Conservation (phyloP, 2,888 invertebrate genomes). For the Zootermopsis nevadensis region DNA sequence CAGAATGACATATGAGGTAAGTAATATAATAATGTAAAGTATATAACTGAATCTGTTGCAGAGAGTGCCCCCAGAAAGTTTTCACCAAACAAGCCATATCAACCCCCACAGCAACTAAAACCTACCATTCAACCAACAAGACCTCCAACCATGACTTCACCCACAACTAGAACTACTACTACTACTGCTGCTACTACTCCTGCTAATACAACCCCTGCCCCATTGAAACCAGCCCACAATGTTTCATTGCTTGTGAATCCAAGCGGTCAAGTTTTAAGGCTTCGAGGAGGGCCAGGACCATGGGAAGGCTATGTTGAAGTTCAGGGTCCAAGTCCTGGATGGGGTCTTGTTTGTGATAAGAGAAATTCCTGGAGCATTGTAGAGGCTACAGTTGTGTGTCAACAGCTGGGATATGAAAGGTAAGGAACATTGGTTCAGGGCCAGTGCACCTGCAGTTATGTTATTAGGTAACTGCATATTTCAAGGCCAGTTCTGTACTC, state of each 20-base stretch:
- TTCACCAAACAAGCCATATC: background rate
- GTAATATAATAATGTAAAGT: too few relatives aligned
- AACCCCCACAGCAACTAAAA: slow-evolving; percentile 6
- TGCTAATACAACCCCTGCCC: background rate
- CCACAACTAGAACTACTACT: slow-evolving; percentile 37
- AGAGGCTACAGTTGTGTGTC: slow-evolving; percentile 67
- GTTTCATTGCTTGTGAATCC: background rate
- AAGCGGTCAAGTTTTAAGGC: slow-evolving; percentile 60
- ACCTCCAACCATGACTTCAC: slow-evolving; percentile 49
- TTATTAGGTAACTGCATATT: background rate
- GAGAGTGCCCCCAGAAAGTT: slow-evolving; percentile 39
- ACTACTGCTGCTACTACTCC: slow-evolving; percentile 22
- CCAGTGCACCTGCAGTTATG: background rate
- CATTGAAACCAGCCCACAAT: background rate
- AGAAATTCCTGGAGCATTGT: slow-evolving; percentile 64
- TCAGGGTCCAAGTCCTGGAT: slow-evolving; percentile 61
- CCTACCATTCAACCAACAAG: slow-evolving; percentile 50
- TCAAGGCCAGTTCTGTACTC: background rate
- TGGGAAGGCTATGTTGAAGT: slow-evolving; percentile 65
- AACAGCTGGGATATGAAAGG: slow-evolving; percentile 65
- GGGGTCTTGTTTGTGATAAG: slow-evolving; percentile 67
- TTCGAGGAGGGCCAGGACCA: slow-evolving; percentile 63
- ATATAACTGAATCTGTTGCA: background rate
- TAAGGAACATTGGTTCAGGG: slow-evolving; percentile 53
- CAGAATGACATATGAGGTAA: too few relatives aligned